Evolutionary conservation across 1,140 invertebrate species (phyloP), one percentile per base, ranked within the genome.

Genomic region (Antheraea mylitta): DNA sequence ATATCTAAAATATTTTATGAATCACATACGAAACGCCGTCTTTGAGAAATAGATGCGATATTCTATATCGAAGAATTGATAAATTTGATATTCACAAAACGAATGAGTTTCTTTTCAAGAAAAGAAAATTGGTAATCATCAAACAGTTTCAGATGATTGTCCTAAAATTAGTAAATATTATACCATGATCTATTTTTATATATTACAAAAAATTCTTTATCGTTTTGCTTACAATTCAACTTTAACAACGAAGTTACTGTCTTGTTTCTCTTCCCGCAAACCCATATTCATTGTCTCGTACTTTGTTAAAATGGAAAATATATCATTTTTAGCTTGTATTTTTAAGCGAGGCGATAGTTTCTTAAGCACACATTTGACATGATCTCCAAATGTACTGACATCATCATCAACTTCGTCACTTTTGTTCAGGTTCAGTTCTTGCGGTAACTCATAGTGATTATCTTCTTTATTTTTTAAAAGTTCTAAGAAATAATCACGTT

Each of bases 281-380:
- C 22, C 59, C 59, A 60, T 22, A 60, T 22, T 30, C 22, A 60
- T 22, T 9, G 59, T 60, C 59, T 60, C 59, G 22, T 60, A 60
- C 18, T 30, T 60, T 22, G 59, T 30, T 60, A 60, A 60, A 60
- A 30, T 60, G 0, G 22, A 19, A 16, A 60, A 60, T 60, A 60
- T 60, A 13, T 60, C 59, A 22, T 60, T 60, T 60, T 30, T 60
- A 19, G 59, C 59, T 30, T 60, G 59, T 11, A 60, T 60, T 19
- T 60, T 60, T 60, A 60, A 60, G 11, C 59, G 7, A 60, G 59
- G 59, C 18, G 59, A 30, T 60, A 60, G 22, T 30, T 60, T 60
- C 59, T 60, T 60, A 8, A 60, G 22, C 9, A 60, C 59, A 22
- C 18, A 22, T 30, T 30, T 60, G 22, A 60, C 22, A 22, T 60